phyloP scores from a whole-genome alignment of 2,888 invertebrate species.

The Eupithecia tripunctaria region DNA sequence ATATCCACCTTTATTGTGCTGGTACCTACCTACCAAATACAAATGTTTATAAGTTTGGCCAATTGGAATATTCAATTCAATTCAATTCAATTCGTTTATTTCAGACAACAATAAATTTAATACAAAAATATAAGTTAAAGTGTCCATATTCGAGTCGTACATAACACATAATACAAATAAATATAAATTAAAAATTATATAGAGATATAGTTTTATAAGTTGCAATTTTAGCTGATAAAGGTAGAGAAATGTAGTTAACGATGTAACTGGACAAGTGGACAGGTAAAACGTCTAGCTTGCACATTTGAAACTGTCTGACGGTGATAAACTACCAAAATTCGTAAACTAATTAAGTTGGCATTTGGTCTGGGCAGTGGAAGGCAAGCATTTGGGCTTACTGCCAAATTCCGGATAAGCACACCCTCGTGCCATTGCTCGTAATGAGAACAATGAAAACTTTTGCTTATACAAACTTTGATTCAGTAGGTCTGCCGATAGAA shows the following conservation, averaged over 20 bases:
- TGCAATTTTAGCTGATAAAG: neutral
- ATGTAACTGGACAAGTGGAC: neutral
- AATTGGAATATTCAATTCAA: neutral
- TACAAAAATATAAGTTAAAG: too few relatives aligned
- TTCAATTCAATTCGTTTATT: too few relatives aligned
- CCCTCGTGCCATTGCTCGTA: constrained; percentile 33
- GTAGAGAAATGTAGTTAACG: neutral
- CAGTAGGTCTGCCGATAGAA: constrained; percentile 1
- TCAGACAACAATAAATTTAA: too few relatives aligned
- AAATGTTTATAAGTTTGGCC: neutral
- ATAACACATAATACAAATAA: too few relatives aligned
- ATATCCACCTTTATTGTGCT: too few relatives aligned
- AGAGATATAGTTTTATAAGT: too few relatives aligned
- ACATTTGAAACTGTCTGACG: constrained; percentile 22
- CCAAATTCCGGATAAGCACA: constrained; percentile 64
- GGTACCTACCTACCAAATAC: too few relatives aligned
- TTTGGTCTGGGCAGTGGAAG: constrained; percentile 55
- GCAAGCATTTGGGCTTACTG: constrained; percentile 61
- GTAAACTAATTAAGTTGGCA: constrained; percentile 54
- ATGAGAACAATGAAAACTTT: constrained; percentile 36
- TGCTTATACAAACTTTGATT: constrained; percentile 25
- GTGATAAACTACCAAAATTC: constrained; percentile 56
- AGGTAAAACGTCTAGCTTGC: neutral
- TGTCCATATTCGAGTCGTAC: too few relatives aligned
- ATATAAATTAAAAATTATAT: too few relatives aligned